Evolutionary conservation across 2,888 invertebrate species (phyloP).

Genomic region (Plemyria rubiginata): DNA sequence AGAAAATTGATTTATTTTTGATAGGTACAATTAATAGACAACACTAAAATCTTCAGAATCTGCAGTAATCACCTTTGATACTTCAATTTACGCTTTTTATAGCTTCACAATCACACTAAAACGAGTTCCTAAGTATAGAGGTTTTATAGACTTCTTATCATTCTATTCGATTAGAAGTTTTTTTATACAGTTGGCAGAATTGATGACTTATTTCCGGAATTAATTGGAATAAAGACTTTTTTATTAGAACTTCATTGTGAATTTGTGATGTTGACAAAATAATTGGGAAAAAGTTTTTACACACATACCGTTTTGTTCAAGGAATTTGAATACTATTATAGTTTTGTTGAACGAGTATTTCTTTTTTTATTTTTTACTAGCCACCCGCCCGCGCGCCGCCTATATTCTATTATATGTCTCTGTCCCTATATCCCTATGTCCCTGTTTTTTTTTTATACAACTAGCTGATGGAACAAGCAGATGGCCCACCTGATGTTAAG

Average conservation of each 20-base stretch:
- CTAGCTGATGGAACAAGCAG: too few species aligned
- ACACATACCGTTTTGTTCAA: too few species aligned
- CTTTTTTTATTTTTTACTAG: too few species aligned
- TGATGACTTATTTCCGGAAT: constrained; percentile 25
- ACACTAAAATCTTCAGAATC: not conserved
- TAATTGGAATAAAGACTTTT: constrained; percentile 19
- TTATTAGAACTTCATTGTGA: constrained; percentile 6
- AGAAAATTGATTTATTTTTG: too few species aligned
- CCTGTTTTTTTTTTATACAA: too few species aligned
- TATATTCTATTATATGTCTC: too few species aligned
- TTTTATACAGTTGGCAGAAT: constrained; percentile 5
- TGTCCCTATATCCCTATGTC: too few species aligned
- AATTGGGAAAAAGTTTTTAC: too few species aligned
- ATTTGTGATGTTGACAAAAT: not conserved
- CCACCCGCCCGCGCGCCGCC: too few species aligned
- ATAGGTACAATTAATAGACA: not conserved
- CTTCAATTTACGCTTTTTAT: constrained; percentile 21
- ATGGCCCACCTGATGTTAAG: too few species aligned
- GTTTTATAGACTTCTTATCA: constrained; percentile 27
- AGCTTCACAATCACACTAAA: constrained; percentile 17
- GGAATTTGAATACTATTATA: too few species aligned
- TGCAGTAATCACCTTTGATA: constrained; percentile 4
- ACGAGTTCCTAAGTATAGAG: not conserved
- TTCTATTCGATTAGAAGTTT: constrained; percentile 14
- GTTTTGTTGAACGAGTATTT: too few species aligned